Percentiles rank a stretch among this genome's conserved stretches.
Evolutionary conservation across 2,113 vertebrate genomes (phyloP).

Genomic region (Neotoma lepida): DNA sequence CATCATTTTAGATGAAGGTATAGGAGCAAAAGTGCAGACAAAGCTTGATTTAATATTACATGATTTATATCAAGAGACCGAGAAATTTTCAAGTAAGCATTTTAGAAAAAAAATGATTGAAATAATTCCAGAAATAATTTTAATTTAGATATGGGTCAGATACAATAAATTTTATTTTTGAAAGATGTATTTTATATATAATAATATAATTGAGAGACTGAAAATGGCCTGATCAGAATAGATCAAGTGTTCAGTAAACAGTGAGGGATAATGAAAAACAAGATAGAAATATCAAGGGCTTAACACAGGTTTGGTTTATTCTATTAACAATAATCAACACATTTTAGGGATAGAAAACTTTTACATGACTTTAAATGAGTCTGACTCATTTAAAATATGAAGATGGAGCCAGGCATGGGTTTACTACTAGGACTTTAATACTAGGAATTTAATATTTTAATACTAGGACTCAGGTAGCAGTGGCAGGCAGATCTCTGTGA

Average conservation of each 20-base stretch:
- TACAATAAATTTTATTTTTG: conserved; percentile 20
- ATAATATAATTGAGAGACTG: background rate
- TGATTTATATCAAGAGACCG: conserved; percentile 41
- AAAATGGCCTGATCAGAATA: background rate
- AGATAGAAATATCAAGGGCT: background rate
- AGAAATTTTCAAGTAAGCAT: conserved; percentile 24
- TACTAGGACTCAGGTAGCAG: background rate
- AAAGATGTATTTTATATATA: background rate
- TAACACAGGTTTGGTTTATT: conserved; percentile 15
- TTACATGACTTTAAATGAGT: conserved; percentile 15
- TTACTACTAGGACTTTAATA: background rate
- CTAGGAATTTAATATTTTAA: background rate
- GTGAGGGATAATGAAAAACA: background rate
- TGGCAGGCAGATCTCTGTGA: background rate
- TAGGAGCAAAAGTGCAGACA: conserved; percentile 41
- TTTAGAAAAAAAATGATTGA: background rate
- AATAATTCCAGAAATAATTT: conserved; percentile 53
- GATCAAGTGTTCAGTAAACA: conserved; percentile 29
- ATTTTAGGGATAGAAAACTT: conserved; percentile 49
- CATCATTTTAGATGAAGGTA: conserved; percentile 50
- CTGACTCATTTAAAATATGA: conserved; percentile 27
- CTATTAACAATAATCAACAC: background rate
- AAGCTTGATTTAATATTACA: conserved; percentile 56
- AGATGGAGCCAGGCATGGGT: background rate
- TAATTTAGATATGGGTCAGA: conserved; percentile 48